Conservation (phyloP, 2,888 invertebrate genomes). For the Phorcus lineatus region DNA sequence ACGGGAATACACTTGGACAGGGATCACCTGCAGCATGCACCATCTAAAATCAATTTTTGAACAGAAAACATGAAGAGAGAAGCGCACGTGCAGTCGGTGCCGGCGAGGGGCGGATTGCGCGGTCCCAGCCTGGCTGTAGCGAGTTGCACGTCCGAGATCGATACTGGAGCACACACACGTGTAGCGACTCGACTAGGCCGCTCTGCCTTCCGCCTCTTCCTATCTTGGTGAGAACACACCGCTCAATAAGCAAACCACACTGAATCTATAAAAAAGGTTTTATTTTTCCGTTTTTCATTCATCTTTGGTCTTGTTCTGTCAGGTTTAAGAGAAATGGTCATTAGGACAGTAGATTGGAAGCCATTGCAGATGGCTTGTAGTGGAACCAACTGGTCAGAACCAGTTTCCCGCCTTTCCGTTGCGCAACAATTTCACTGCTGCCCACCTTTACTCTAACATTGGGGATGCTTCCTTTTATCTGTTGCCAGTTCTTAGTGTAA, state of each 20-base stretch:
- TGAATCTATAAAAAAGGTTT: too few species aligned
- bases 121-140: background rate
- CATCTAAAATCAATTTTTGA: slow-evolving; percentile 4
- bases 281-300: too few species aligned
- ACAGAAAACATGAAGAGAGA: background rate
- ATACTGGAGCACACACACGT: background rate
- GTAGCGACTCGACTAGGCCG: too few species aligned
- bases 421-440: background rate
- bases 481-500: too few species aligned
- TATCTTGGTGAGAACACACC: too few species aligned
- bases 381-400: slow-evolving; percentile 6
- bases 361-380: background rate
- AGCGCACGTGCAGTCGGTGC: background rate
- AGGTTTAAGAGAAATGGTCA: too few species aligned
- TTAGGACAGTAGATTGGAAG: too few species aligned
- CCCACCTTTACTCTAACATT: background rate
- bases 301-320: too few species aligned
- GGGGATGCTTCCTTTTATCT: too few species aligned
- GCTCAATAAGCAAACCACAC: too few species aligned
- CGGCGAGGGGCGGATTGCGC: slow-evolving; percentile 1
- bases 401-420: background rate
- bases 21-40: slow-evolving; percentile 7
- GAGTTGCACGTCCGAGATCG: slow-evolving; percentile 12
- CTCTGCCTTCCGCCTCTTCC: too few species aligned
- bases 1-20: background rate